Base-by-base conservation (phyloP, 2,797 vertebrate genomes). In the Percopsis omiscomaycus region DNA sequence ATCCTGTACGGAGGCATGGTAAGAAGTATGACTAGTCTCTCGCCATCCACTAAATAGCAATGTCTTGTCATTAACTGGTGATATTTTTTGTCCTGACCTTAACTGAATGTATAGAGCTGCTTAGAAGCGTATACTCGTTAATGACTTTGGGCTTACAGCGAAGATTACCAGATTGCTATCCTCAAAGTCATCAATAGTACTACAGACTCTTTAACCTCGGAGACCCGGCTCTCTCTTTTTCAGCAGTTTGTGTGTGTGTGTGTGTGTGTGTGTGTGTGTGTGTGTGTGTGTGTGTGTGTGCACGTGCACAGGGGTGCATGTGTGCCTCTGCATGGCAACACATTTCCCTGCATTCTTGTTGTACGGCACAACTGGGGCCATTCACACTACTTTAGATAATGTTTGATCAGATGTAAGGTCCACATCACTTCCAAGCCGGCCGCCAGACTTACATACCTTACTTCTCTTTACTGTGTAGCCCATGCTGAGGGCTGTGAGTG, bases 161-260 rank as follows among this genome's bases (percentile, higher is more conserved):
- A 73, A 73, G 69, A 87, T 85, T 83, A 79, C 75, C 64, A 78
- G 69, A 81, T 77, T 64, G 77, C 85, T 70, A 80, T 77, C 87
- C 81, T 84, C 83, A 83, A 84, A 87, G 77, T 73, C 84, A 83
- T 83, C 71, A 77, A 71, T 80, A 82, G 11, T 75, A 71, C 74
- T 64, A 73, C 66, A 70, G 80, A 80, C 83, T 84, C 69, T 84
- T 80, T 80, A 80, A 87, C 82, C 85, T 84, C 70, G 75, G 84
- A 87, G 85, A 78, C 79, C 72, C 59, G 58, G 79, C 71, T 78
- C 61, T 77, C 64, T 77, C 64, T 68, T 77, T 82, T 85, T 85
- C 77, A 83, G 85, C 84, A 80, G 29, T 80, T 81, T 82, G 77
- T 72, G 62, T 72, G 52, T 44, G 50, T 29, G 46, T 12, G 47